Conservation (phyloP, 2,113 vertebrate genomes). For the Callospermophilus lateralis region DNA sequence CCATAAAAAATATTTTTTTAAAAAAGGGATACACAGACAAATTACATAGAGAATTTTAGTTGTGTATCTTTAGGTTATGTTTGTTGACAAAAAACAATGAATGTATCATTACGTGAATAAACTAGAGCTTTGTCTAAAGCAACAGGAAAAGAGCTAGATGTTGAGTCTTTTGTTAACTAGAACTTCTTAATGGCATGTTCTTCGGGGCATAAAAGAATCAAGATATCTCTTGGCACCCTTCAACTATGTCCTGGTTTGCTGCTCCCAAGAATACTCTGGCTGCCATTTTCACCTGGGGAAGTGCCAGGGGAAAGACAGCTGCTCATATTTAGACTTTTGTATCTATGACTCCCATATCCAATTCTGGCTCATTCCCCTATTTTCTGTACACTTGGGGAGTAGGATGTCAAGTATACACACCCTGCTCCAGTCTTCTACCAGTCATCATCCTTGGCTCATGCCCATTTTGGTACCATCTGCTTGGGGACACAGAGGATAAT, state of each 20-base stretch:
- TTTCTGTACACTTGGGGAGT: constrained; percentile 46
- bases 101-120: not conserved
- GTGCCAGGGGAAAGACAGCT: constrained; percentile 70
- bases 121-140: constrained; percentile 32
- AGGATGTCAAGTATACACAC: constrained; percentile 1
- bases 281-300: constrained; percentile 77
- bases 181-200: constrained; percentile 45
- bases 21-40: not conserved
- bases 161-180: constrained; percentile 3
- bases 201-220: constrained; percentile 66
- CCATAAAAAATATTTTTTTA: not conserved
- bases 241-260: constrained; percentile 15
- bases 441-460: constrained; percentile 55
- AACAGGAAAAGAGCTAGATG: not conserved
- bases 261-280: constrained; percentile 69
- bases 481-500: constrained; percentile 63
- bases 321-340: constrained; percentile 55
- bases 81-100: not conserved
- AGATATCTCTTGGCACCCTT: constrained; percentile 46
- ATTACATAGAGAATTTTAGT: not conserved
- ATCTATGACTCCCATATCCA: constrained; percentile 46
- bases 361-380: constrained; percentile 41
- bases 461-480: constrained; percentile 72
- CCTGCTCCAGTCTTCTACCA: constrained; percentile 59
- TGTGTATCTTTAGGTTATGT: not conserved